These are phyloP conservation scores for Aldrovandia affinis DNA, from an alignment of 2,797 vertebrate species.

Conservation along the genomic window DNA sequence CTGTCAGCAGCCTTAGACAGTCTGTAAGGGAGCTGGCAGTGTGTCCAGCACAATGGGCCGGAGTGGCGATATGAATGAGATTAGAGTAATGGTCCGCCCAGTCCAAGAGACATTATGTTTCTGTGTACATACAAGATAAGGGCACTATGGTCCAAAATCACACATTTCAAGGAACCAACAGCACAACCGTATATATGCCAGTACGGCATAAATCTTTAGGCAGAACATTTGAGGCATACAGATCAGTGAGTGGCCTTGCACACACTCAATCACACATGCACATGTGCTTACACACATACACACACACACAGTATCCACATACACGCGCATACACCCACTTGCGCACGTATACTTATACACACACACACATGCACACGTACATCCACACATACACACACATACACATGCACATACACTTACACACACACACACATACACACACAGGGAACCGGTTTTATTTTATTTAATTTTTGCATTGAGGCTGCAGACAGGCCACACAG, in stretches of 20 bases:
- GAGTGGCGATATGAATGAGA: background rate
- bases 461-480: background rate
- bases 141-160: background rate
- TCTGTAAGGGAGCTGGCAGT: background rate
- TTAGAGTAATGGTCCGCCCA: constrained; percentile 14
- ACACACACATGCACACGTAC: too few relatives aligned
- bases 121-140: background rate
- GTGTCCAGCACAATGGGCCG: background rate
- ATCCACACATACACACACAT: background rate
- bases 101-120: background rate
- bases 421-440: constrained; percentile 5
- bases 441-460: background rate
- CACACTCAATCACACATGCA: background rate
- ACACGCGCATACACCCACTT: background rate
- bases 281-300: background rate
- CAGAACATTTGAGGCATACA: background rate
- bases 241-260: background rate
- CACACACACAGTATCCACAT: background rate
- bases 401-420: background rate
- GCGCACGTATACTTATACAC: background rate
- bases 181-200: background rate
- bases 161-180: background rate
- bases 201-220: background rate
- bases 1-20: constrained; percentile 9
- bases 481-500: background rate